These are phyloP conservation scores for Pediacus dermestoides DNA, from an alignment of 2,888 invertebrate genomes.

Conservation along the genomic window DNA sequence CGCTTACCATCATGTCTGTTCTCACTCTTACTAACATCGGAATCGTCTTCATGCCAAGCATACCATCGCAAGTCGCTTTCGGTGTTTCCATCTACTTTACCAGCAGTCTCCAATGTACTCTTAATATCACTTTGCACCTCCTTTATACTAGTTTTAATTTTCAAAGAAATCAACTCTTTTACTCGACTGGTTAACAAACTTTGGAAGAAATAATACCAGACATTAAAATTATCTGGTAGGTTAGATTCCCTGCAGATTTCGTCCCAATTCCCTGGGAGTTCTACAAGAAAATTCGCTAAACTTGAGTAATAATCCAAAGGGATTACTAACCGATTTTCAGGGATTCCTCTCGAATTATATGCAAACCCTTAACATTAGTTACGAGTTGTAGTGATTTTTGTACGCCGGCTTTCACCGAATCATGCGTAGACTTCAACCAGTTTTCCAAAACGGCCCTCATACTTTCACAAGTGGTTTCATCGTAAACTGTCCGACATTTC, in stretches of 20 bases:
- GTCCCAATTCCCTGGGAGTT: slow-evolving; percentile 62
- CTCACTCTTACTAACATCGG: slow-evolving; percentile 50
- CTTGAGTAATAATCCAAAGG: no score
- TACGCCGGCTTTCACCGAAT: slow-evolving; percentile 56
- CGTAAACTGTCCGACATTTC: slow-evolving; percentile 29
- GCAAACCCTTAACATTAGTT: slow-evolving; percentile 66
- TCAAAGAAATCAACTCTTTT: slow-evolving; percentile 57
- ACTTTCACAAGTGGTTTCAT: slow-evolving; percentile 30
- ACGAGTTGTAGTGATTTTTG: slow-evolving; percentile 62
- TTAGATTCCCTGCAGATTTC: slow-evolving; percentile 59
- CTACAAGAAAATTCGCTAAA: no score
- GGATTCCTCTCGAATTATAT: slow-evolving; percentile 69
- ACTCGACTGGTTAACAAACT: slow-evolving; percentile 68
- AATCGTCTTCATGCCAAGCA: slow-evolving; percentile 68
- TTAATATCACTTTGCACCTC: slow-evolving; percentile 49
- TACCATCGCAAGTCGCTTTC: slow-evolving; percentile 63
- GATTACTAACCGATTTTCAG: slow-evolving; percentile 55
- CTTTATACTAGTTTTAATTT: slow-evolving; percentile 34
- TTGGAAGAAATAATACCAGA: slow-evolving; percentile 72
- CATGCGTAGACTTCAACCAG: slow-evolving; percentile 63
- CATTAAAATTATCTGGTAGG: slow-evolving; percentile 57
- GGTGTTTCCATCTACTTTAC: slow-evolving; percentile 24
- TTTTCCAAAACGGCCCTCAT: slow-evolving; percentile 53
- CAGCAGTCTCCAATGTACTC: slow-evolving; percentile 33
- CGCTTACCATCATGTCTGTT: slow-evolving; percentile 41